phyloP scores from a whole-genome alignment of 2,113 vertebrate species.

The Micromys minutus region DNA sequence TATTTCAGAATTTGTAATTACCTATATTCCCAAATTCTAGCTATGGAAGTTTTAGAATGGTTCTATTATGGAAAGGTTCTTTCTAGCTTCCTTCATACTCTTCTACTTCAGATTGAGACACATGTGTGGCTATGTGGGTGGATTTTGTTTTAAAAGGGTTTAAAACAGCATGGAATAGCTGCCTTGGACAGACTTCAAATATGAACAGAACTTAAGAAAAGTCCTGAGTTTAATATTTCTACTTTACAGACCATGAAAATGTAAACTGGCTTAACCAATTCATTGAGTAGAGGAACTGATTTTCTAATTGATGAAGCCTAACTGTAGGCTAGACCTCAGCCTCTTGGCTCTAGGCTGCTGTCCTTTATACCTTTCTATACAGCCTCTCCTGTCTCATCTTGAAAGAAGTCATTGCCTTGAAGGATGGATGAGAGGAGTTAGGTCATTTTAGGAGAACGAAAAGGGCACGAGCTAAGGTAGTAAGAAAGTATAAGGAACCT shows the following conservation, averaged over 20 bases:
- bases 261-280: slow-evolving; percentile 45
- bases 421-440: slow-evolving; percentile 66
- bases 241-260: slow-evolving; percentile 57
- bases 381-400: slow-evolving; percentile 67
- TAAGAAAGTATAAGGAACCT: slow-evolving; percentile 35
- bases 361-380: slow-evolving; percentile 59
- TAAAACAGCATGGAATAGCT: slow-evolving; percentile 45
- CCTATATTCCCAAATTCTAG: slow-evolving; percentile 1
- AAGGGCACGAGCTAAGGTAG: slow-evolving; percentile 52
- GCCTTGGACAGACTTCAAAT: slow-evolving; percentile 44
- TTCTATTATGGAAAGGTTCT: slow-evolving; percentile 18
- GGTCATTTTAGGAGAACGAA: slow-evolving; percentile 55
- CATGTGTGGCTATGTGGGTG: neutral
- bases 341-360: slow-evolving; percentile 59
- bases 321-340: slow-evolving; percentile 58
- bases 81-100: slow-evolving; percentile 55
- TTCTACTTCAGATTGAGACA: slow-evolving; percentile 56
- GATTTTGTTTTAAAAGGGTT: neutral
- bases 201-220: slow-evolving; percentile 58
- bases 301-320: slow-evolving; percentile 61
- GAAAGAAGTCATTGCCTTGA: slow-evolving; percentile 67
- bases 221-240: slow-evolving; percentile 53
- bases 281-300: neutral
- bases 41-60: slow-evolving; percentile 50
- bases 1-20: slow-evolving; percentile 54